Conservation (phyloP, 2,888 invertebrate genomes). For the Thera obeliscata region DNA sequence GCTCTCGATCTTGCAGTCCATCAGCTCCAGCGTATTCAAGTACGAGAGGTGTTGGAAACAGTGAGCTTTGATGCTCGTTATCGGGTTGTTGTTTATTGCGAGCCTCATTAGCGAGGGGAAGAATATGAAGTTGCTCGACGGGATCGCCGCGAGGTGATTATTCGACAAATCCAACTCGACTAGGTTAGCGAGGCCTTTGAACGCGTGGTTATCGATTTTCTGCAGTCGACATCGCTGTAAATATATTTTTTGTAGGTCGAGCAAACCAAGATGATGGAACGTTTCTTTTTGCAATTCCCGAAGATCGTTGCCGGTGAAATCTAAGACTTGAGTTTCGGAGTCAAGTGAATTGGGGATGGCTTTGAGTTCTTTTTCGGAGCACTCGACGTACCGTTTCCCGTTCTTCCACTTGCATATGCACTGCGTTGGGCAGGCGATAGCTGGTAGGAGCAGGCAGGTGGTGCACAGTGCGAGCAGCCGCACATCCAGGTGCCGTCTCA, state of each 20-base stretch:
- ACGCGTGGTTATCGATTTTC: slow-evolving; percentile 91
- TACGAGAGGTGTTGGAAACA: slow-evolving; percentile 90
- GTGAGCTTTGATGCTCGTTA: slow-evolving; percentile 88
- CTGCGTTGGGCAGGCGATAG: slow-evolving; percentile 88
- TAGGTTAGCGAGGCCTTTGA: slow-evolving; percentile 92
- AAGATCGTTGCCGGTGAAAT: slow-evolving; percentile 93
- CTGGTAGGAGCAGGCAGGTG: slow-evolving; percentile 73
- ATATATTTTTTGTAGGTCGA: slow-evolving; percentile 94
- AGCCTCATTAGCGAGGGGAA: slow-evolving; percentile 93
- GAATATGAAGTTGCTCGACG: slow-evolving; percentile 90
- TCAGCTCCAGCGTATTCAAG: slow-evolving; percentile 92
- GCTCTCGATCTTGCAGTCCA: slow-evolving; percentile 90
- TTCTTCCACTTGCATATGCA: slow-evolving; percentile 97
- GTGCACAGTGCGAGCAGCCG: slow-evolving; percentile 78
- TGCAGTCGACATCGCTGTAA: slow-evolving; percentile 91
- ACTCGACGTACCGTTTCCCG: slow-evolving; percentile 96
- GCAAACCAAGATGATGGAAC: slow-evolving; percentile 90
- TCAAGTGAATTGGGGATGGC: slow-evolving; percentile 92
- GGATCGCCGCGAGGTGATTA: slow-evolving; percentile 91
- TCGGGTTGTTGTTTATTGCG: slow-evolving; percentile 92
- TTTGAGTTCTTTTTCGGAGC: slow-evolving; percentile 90
- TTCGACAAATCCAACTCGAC: slow-evolving; percentile 94
- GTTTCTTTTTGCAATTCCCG: slow-evolving; percentile 91
- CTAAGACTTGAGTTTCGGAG: slow-evolving; percentile 93
- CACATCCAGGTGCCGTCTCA: slow-evolving; percentile 67